Evolutionary conservation across 2,113 vertebrate species (phyloP).

Genomic region (Bambusicola thoracicus): DNA sequence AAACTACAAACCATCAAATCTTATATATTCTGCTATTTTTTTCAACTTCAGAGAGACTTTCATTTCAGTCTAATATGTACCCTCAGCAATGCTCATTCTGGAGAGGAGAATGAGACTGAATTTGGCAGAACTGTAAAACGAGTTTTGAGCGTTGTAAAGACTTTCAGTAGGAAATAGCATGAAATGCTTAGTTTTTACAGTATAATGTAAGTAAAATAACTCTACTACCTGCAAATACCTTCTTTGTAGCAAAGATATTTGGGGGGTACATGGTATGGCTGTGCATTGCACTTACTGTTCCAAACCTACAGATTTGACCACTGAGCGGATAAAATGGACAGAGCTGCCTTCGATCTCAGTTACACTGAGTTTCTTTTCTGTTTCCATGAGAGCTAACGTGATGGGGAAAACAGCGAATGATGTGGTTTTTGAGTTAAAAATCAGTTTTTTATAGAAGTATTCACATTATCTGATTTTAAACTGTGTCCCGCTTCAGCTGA

Average conservation of each 20-base stretch:
- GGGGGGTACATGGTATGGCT: fast-evolving
- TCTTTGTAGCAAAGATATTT: background rate
- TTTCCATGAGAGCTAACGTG: background rate
- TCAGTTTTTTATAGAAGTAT: background rate
- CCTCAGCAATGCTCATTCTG: background rate
- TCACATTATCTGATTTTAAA: fast-evolving
- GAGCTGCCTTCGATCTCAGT: background rate
- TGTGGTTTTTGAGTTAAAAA: background rate
- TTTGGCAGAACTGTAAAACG: background rate
- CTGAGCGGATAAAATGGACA: background rate
- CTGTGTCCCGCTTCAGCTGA: background rate
- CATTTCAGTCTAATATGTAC: background rate
- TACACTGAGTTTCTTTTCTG: background rate
- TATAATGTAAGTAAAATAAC: background rate
- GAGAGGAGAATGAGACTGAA: background rate
- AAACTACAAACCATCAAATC: background rate
- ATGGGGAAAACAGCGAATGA: fast-evolving
- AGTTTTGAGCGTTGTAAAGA: background rate
- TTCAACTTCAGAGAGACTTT: background rate
- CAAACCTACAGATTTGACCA: background rate
- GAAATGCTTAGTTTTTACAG: no score
- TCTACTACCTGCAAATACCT: background rate
- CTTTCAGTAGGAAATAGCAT: background rate
- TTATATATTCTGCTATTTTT: background rate
- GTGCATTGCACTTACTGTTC: background rate